These are phyloP conservation scores for Lasius fuliginosus DNA, from an alignment of 2,888 invertebrate species.

Conservation along the genomic window DNA sequence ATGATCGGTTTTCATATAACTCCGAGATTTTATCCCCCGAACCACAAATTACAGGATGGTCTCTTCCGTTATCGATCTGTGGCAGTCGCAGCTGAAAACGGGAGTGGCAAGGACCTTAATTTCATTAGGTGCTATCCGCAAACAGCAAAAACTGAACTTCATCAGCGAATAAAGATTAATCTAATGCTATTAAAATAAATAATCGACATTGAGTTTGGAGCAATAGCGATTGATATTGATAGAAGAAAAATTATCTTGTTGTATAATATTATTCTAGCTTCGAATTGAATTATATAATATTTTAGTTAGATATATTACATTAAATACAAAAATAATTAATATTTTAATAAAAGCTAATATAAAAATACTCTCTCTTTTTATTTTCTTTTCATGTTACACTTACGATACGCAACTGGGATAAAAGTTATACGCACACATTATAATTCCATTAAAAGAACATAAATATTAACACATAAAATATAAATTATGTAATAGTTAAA, in stretches of 20 bases:
- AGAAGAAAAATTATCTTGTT: neutral
- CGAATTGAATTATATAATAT: neutral
- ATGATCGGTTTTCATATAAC: neutral
- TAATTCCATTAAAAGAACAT: neutral
- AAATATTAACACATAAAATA: neutral
- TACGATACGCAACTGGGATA: neutral
- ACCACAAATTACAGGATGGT: constrained; percentile 53
- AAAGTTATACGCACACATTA: neutral
- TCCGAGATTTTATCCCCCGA: constrained; percentile 50
- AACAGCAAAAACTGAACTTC: neutral
- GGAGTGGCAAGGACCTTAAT: constrained; percentile 69
- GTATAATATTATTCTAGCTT: neutral
- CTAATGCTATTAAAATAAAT: constrained; percentile 1
- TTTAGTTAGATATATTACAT: neutral
- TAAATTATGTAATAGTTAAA: neutral
- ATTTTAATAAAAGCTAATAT: neutral
- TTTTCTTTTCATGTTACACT: neutral
- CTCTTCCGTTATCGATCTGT: constrained; percentile 68
- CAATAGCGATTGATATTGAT: neutral
- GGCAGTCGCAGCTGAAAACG: constrained; percentile 45
- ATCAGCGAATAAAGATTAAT: neutral
- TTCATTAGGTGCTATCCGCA: constrained; percentile 41
- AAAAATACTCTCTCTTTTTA: neutral
- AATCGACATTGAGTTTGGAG: neutral
- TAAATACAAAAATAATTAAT: neutral